Evolutionary conservation across 2,113 vertebrate species (phyloP), one percentile per base, ranked within the genome.

Genomic region (Clarias magur): DNA sequence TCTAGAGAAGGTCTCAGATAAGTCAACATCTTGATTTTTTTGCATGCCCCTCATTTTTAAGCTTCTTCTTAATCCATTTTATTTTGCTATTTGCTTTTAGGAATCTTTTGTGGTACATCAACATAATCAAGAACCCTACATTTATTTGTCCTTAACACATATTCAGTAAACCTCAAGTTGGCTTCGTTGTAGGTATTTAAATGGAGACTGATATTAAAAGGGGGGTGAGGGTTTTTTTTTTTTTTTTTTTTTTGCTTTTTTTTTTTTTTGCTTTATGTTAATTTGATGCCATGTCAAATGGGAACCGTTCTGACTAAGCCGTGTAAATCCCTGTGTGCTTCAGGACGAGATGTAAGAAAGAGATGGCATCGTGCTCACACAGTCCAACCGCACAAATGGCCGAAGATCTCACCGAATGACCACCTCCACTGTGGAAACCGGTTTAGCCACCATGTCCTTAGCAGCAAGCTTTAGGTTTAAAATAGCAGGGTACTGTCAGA

Each of bases 241-340:
- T 96, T 96, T 96, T 95, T 96, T 93, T 91, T 94, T 91, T 89
- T 63, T 48, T 30, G 54, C 48, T 85, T 79, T 83, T 76, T 88
- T 89, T 88, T 83, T 75, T 81, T 81, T 93, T 67, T 87, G 91
- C 89, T 93, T 91, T 89, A 27, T 75, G 70, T 85, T 83, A 57
- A 94, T 95, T 96, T 95, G 93, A 95, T 97, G 91, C 86, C 86
- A 78, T 89, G 76, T 91, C 62, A 92, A 90, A 96, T 98, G 97
- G 97, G 96, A 98, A 93, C 97, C 97, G 96, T 97, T 97, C 95
- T 98, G 98, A 99, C 98, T 99, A 99, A 99, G 98, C 97, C 97
- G 97, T 99, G 97, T 99, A 96, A 99, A 99, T 99, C 98, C 98
- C 98, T 99, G 98, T 99, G 98, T 99, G 98, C 98, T 99, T 99